phyloP scores from a whole-genome alignment of 2,797 vertebrate species.

The Crax fasciolata region DNA sequence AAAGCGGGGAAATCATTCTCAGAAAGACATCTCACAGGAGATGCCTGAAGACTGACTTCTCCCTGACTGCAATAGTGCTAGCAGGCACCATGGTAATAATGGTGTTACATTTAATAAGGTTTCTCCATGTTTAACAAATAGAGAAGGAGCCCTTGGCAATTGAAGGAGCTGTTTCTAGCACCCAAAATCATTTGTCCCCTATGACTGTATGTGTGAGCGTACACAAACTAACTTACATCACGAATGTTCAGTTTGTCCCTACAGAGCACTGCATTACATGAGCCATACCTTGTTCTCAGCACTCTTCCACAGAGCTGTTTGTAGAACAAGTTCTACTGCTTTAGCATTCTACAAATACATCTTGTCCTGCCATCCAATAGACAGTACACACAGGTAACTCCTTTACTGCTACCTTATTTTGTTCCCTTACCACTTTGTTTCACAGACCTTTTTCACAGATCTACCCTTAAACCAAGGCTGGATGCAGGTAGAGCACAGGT shows the following conservation, averaged over 20 bases:
- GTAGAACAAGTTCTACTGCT: neutral
- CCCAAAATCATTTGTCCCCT: conserved; percentile 40
- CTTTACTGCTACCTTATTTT: neutral
- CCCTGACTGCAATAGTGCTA: neutral
- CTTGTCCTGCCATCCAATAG: neutral
- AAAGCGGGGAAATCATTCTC: neutral
- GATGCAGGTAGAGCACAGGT: too few species aligned
- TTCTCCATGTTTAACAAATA: neutral
- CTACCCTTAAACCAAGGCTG: neutral
- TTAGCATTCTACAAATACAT: neutral
- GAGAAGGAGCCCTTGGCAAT: conserved; percentile 28
- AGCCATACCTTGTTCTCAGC: conserved; percentile 63
- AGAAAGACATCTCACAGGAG: neutral
- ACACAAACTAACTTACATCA: conserved; percentile 74
- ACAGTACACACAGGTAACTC: neutral
- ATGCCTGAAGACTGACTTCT: neutral
- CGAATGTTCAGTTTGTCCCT: conserved; percentile 73
- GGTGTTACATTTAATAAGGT: neutral
- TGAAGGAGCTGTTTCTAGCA: conserved; percentile 26
- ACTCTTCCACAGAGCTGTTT: neutral
- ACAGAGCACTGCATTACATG: conserved; percentile 77
- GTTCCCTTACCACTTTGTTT: neutral
- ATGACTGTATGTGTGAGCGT: neutral
- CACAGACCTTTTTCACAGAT: neutral
- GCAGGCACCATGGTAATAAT: neutral